These are phyloP conservation scores for Leuciscus waleckii DNA, from an alignment of 2,797 vertebrate species.

Conservation along the genomic window DNA sequence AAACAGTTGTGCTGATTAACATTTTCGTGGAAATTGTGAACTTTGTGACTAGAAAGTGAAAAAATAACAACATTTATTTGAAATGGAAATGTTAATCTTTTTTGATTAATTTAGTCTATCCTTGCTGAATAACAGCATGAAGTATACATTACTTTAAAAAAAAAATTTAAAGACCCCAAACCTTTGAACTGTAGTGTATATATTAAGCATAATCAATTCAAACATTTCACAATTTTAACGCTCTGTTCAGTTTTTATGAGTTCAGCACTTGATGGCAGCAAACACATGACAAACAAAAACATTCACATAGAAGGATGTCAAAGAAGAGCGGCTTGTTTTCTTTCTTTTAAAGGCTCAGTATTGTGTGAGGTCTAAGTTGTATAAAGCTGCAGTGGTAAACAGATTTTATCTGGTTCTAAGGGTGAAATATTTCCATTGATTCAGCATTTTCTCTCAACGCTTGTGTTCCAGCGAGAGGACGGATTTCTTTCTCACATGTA, in stretches of 20 bases:
- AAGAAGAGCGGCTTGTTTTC: neutral
- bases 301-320: slow-evolving; percentile 4
- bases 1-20: neutral
- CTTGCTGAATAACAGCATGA: neutral
- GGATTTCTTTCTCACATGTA: slow-evolving; percentile 45
- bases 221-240: neutral
- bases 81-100: neutral
- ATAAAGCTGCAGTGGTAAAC: slow-evolving; percentile 46
- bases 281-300: neutral
- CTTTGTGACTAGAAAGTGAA: no score
- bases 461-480: neutral
- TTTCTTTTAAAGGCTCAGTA: slow-evolving; percentile 31
- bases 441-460: slow-evolving; percentile 70
- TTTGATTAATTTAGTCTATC: neutral
- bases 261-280: neutral
- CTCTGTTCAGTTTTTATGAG: neutral
- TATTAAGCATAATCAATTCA: neutral
- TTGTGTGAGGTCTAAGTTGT: slow-evolving; percentile 34
- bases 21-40: no score
- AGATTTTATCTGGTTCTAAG: slow-evolving; percentile 51
- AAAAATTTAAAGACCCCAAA: neutral
- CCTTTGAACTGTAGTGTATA: neutral
- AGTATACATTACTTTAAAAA: neutral
- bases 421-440: slow-evolving; percentile 64
- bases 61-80: neutral